Percentiles rank a stretch among this genome's conserved stretches.
These are phyloP conservation scores for Drosophila orosa DNA, from an alignment of 1,140 invertebrate genomes.

Conservation along the genomic window DNA sequence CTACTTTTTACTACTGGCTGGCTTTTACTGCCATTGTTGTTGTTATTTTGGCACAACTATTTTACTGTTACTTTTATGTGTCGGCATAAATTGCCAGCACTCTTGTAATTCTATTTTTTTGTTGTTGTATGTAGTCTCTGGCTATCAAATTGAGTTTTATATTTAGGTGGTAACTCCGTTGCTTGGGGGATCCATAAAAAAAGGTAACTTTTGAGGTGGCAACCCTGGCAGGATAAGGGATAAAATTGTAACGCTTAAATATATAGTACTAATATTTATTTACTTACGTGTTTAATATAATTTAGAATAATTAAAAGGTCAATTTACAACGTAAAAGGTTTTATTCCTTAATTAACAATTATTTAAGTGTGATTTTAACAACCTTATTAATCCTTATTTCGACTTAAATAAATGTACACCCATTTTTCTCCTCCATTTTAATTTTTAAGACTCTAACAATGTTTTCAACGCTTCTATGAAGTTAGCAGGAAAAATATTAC, in stretches of 20 bases:
- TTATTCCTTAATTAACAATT: neutral
- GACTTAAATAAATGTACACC: no score
- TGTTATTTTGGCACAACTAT: constrained; percentile 25
- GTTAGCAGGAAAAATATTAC: neutral
- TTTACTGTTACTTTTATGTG: constrained; percentile 60
- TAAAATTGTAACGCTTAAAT: no score
- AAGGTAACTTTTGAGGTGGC: neutral
- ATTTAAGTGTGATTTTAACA: no score
- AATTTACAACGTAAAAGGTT: no score
- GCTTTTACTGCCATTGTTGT: constrained; percentile 47
- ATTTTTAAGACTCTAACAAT: neutral
- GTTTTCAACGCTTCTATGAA: no score
- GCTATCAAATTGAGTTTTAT: constrained; percentile 40
- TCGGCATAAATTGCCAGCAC: constrained; percentile 60
- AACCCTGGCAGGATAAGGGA: no score
- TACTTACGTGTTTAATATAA: no score
- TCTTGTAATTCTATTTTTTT: constrained; percentile 3
- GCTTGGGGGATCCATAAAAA: neutral
- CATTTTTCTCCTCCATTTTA: no score
- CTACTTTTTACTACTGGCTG: constrained; percentile 64
- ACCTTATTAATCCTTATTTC: no score
- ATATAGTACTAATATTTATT: no score
- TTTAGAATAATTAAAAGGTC: no score
- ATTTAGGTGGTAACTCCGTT: constrained; percentile 26
- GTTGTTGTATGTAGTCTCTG: constrained; percentile 8